These are phyloP conservation scores for Paramuricea clavata DNA, from an alignment of 92 coral and sea anemone genomes.

Conservation along the genomic window DNA sequence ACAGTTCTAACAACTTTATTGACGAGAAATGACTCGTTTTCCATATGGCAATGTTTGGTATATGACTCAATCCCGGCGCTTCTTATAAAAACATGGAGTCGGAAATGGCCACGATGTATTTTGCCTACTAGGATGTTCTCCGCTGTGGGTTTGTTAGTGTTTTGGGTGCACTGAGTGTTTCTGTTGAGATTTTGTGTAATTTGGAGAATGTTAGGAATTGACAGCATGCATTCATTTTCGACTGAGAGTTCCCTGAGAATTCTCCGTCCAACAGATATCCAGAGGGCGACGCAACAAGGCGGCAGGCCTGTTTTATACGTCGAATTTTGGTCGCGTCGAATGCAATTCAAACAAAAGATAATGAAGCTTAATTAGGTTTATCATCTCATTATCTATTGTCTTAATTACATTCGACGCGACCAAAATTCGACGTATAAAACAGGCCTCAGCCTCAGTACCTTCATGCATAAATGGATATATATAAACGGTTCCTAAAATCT, in stretches of 20 bases:
- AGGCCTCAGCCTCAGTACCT: too few species aligned
- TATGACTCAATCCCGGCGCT: not conserved
- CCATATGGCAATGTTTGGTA: not conserved
- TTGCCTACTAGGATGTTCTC: not conserved
- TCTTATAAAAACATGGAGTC: not conserved
- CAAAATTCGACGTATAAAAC: too few species aligned
- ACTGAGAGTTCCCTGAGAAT: not conserved
- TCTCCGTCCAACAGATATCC: not conserved
- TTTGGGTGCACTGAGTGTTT: too few species aligned
- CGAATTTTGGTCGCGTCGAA: too few species aligned
- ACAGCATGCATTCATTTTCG: not conserved
- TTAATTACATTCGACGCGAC: too few species aligned
- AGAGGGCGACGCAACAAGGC: not conserved
- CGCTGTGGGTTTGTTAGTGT: not conserved
- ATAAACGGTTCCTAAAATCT: too few species aligned
- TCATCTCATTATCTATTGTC: too few species aligned
- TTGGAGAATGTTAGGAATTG: not conserved
- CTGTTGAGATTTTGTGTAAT: not conserved
- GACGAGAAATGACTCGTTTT: not conserved
- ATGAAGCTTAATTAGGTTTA: too few species aligned
- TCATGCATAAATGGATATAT: too few species aligned
- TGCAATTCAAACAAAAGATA: too few species aligned
- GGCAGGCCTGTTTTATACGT: too few species aligned
- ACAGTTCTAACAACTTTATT: not conserved
- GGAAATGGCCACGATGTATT: not conserved